These are phyloP conservation scores for Nesometra sesokonis DNA, from an alignment of 35 echinoderm and acorn worm genomes.

Conservation along the genomic window DNA sequence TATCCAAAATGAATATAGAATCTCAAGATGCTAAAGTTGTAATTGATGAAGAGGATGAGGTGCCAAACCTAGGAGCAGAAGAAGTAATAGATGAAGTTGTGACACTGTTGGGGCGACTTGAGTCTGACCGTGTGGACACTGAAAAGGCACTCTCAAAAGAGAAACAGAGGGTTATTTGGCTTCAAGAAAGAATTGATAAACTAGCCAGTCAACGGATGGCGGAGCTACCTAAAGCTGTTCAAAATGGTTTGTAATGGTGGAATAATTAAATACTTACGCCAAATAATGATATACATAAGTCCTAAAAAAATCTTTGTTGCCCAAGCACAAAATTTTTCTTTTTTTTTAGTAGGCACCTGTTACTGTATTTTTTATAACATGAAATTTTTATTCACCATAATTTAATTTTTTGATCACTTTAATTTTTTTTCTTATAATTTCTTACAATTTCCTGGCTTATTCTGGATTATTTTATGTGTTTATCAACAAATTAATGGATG, in stretches of 20 bases:
- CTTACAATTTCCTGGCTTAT: too few species aligned
- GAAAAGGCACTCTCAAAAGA: conserved; percentile 59
- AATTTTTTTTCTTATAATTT: too few species aligned
- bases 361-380: too few species aligned
- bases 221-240: conserved; percentile 67
- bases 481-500: too few species aligned
- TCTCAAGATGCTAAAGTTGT: neutral
- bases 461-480: too few species aligned
- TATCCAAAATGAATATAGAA: neutral
- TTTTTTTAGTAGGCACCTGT: too few species aligned
- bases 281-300: too few species aligned
- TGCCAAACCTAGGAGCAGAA: conserved; percentile 84
- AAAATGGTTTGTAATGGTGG: conserved; percentile 47
- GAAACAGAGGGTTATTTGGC: conserved; percentile 58
- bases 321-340: too few species aligned
- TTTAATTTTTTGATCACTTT: too few species aligned
- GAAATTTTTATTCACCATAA: too few species aligned
- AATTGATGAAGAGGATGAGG: conserved; percentile 52
- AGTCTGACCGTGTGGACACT: conserved; percentile 73
- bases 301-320: too few species aligned
- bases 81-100: conserved; percentile 92
- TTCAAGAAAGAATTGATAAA: conserved; percentile 72
- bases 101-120: conserved; percentile 61
- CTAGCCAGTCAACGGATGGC: conserved; percentile 56
- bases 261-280: too few species aligned